Base-by-base conservation (phyloP, 1,140 invertebrate genomes). In the Augochlora pura region DNA sequence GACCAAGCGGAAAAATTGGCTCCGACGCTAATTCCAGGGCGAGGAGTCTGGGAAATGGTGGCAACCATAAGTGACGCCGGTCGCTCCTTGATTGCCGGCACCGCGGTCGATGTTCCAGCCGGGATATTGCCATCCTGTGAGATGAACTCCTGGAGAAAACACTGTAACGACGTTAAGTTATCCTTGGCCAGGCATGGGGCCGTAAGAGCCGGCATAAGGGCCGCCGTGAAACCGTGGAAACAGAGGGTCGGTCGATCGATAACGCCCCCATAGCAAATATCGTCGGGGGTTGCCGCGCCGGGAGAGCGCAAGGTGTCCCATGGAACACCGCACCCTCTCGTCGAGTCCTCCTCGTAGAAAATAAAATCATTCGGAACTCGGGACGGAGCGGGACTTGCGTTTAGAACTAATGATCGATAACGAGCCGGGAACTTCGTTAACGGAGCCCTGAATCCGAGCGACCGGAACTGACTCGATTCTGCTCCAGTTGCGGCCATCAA, bases 251-350 rank as follows among this genome's bases (percentile, higher is more conserved):
- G 21, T 38, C 82, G 87, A 88, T 88, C 87, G 87, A 88, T 88
- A 88, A 80, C 84, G 77, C 76, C 78, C 87, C 87, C 84, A 87
- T 86, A 68, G 86, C 69, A 87, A 84, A 88, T 84, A 87, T 88
- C 86, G 82, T 80, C 69, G 68, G 80, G 73, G 78, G 84, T 64
- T 80, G 9, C 12, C 42, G 42, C 42, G 59, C 5, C n/a, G 54
- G 66, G 77, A 74, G 77, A 67, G 72, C 54, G 63, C 49, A 46
- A 46, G 67, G 54, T 60, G 60, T 67, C 63, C 60, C 77, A 69
- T 69, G 76, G 77, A 74, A 75, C 85, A 87, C 85, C 86, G 86
- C 77, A 77, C 82, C 63, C 70, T 73, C 80, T 59, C 65, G 64
- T 62, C 71, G 62, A 59, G 21, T 21, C 64, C 49, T 46, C 70